Conservation (phyloP, 2,888 invertebrate genomes). For the Arenicola marina region DNA sequence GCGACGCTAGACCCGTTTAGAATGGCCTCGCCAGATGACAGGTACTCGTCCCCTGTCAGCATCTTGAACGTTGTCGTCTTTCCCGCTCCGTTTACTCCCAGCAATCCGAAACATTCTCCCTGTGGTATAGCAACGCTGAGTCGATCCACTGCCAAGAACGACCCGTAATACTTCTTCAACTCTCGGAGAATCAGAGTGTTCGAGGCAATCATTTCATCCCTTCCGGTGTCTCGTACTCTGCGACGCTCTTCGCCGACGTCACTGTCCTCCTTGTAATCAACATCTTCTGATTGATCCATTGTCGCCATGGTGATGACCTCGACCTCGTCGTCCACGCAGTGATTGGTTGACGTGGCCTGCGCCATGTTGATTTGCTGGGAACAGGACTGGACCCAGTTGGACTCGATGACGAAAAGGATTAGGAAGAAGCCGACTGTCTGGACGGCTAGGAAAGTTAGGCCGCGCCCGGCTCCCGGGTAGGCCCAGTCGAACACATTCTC, state of each 20-base stretch:
- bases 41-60: constrained; percentile 75
- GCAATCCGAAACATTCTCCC: constrained; percentile 78
- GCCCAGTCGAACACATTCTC: constrained; percentile 71
- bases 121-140: constrained; percentile 70
- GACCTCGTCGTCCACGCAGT: too few relatives aligned
- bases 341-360: too few relatives aligned
- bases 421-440: constrained; percentile 69
- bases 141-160: constrained; percentile 78
- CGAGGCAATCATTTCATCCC: constrained; percentile 30
- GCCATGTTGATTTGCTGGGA: background rate
- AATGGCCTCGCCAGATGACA: constrained; percentile 73
- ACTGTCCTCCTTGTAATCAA: constrained; percentile 49
- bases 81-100: constrained; percentile 69
- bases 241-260: constrained; percentile 60
- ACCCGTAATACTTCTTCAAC: constrained; percentile 75
- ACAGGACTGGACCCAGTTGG: constrained; percentile 37
- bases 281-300: too few relatives aligned
- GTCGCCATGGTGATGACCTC: too few relatives aligned
- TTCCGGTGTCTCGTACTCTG: too few relatives aligned
- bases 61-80: constrained; percentile 73
- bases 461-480: constrained; percentile 73
- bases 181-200: constrained; percentile 67
- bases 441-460: constrained; percentile 68
- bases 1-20: constrained; percentile 64
- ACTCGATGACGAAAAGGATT: constrained; percentile 71